Percentiles rank a stretch among this genome's conserved stretches.
These are phyloP conservation scores for Centropus bengalensis DNA, from an alignment of 2,113 vertebrate species.

Conservation along the genomic window DNA sequence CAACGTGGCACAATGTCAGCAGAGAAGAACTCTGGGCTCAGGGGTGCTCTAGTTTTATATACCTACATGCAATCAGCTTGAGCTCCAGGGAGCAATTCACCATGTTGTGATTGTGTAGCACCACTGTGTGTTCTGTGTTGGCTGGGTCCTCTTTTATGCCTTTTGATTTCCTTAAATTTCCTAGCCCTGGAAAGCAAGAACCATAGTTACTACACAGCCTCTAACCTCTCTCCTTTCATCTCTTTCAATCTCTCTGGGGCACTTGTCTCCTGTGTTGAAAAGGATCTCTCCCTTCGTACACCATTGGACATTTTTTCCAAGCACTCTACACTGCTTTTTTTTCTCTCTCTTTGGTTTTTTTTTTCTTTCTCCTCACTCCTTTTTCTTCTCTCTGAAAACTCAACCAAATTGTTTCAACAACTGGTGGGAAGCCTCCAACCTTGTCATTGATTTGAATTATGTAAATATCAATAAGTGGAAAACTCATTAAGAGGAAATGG, in stretches of 20 bases:
- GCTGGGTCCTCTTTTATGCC: neutral
- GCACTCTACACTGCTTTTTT: neutral
- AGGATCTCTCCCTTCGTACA: neutral
- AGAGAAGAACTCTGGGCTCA: neutral
- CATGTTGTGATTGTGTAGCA: neutral
- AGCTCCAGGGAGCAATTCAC: neutral
- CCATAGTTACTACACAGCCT: neutral
- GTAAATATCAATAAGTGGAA: conserved; percentile 53
- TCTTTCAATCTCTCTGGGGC: neutral
- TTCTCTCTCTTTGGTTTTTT: neutral
- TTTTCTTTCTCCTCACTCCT: neutral
- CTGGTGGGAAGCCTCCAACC: conserved; percentile 59
- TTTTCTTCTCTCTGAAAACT: neutral
- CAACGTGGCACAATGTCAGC: neutral
- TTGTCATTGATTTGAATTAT: conserved; percentile 52
- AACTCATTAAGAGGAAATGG: neutral
- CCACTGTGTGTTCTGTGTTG: neutral
- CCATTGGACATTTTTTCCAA: neutral
- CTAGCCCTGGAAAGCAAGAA: neutral
- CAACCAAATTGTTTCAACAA: neutral
- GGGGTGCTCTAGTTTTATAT: neutral
- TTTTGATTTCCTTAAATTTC: neutral
- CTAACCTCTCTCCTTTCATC: neutral
- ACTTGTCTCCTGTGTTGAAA: neutral
- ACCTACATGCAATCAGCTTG: neutral